Percentiles rank a stretch among this genome's conserved stretches.
phyloP scores from a whole-genome alignment of 1,140 invertebrate genomes.

The Apocrypta bakeri region DNA sequence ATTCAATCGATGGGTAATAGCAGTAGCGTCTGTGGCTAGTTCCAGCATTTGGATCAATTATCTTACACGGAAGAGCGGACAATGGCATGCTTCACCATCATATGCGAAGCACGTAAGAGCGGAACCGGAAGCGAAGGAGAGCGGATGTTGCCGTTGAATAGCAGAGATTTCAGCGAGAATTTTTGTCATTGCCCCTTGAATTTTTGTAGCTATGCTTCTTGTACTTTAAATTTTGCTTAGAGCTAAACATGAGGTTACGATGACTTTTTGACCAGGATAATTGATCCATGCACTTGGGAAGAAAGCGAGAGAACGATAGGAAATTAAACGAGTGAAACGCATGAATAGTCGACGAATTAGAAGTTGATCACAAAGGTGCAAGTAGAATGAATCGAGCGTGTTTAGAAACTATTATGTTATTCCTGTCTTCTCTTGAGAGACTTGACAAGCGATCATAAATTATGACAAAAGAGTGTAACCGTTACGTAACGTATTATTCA shows the following conservation, averaged over 20 bases:
- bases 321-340: background rate
- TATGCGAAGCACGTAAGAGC: background rate
- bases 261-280: too few species aligned
- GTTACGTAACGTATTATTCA: too few species aligned
- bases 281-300: too few species aligned
- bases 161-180: background rate
- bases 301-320: too few species aligned
- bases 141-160: background rate
- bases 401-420: too few species aligned
- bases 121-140: background rate
- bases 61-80: slow-evolving; percentile 20
- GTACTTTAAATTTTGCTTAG: background rate
- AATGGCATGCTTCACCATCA: background rate
- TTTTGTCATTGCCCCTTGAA: background rate
- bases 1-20: slow-evolving; percentile 28
- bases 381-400: too few species aligned
- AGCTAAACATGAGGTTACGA: too few species aligned
- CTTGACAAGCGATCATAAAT: too few species aligned
- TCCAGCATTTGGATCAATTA: slow-evolving; percentile 40
- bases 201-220: background rate
- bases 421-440: too few species aligned
- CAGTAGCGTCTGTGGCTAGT: background rate
- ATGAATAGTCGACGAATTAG: too few species aligned
- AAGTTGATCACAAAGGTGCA: too few species aligned
- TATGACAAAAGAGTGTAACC: too few species aligned